Conservation (phyloP, 2,113 vertebrate genomes). For the Hucho hucho region DNA sequence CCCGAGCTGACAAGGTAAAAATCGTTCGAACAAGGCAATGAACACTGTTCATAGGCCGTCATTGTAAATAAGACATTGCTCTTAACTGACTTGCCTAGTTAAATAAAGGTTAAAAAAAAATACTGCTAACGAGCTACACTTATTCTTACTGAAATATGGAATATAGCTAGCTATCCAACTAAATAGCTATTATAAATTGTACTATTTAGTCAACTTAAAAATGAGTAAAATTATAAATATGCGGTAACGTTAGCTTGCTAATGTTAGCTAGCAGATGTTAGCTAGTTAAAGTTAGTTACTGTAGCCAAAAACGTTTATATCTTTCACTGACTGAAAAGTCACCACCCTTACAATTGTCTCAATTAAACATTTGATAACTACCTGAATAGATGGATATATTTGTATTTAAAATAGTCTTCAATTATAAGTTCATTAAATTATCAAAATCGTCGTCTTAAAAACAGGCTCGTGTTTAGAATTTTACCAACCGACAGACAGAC, state of each 20-base stretch:
- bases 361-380: not conserved
- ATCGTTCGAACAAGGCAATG: too few relatives aligned
- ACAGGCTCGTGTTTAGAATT: not conserved
- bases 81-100: too few relatives aligned
- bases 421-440: not conserved
- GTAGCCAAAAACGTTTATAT: not conserved
- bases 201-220: not conserved
- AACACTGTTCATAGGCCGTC: too few relatives aligned
- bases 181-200: not conserved
- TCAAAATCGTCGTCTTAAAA: not conserved
- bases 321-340: too few relatives aligned
- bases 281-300: too few relatives aligned
- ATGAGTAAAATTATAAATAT: not conserved
- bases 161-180: not conserved
- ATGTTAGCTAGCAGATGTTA: not conserved
- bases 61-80: too few relatives aligned
- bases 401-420: slow-evolving; percentile 3
- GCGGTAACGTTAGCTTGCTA: not conserved
- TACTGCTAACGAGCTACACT: not conserved
- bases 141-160: not conserved
- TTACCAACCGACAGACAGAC: too few relatives aligned
- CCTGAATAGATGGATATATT: not conserved
- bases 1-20: too few relatives aligned
- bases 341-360: not conserved
- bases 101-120: not conserved